phyloP scores from a whole-genome alignment of 2,888 invertebrate species.

The Cristatella mucedo region DNA sequence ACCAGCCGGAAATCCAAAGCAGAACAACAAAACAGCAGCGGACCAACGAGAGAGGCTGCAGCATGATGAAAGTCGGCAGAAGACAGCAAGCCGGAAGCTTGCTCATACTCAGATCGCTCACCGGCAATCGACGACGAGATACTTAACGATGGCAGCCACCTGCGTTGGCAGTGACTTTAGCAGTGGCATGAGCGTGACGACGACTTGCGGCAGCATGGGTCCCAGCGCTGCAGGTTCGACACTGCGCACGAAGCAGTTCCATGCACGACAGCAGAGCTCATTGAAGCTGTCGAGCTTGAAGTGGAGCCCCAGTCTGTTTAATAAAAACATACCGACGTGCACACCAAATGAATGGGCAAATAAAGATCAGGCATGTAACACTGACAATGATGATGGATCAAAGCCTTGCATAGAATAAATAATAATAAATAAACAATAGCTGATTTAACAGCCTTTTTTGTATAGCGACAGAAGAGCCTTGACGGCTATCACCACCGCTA shows the following conservation, averaged over 20 bases:
- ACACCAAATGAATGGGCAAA: no score
- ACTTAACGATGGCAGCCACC: conserved; percentile 60
- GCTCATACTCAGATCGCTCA: conserved; percentile 11
- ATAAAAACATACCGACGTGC: no score
- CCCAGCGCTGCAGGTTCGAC: conserved; percentile 45
- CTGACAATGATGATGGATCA: no score
- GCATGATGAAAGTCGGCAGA: conserved; percentile 12
- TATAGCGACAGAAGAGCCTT: no score
- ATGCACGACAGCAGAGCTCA: conserved; percentile 45
- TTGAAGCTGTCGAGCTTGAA: conserved; percentile 16
- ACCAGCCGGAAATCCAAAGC: no score
- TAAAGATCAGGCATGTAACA: no score
- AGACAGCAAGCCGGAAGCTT: conserved; percentile 14
- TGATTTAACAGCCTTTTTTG: no score
- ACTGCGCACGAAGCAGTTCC: conserved; percentile 59
- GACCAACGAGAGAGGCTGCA: no score
- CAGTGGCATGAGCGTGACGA: conserved; percentile 61
- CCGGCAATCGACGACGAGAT: conserved; percentile 43
- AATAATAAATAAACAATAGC: no score
- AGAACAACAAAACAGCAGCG: no score
- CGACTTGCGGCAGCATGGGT: conserved; percentile 63
- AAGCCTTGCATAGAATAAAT: no score
- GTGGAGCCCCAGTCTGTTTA: neutral
- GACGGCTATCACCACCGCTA: no score
- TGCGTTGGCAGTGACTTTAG: conserved; percentile 52